Conservation (phyloP, 1,140 invertebrate species). For the Geopemphigus sp. region DNA sequence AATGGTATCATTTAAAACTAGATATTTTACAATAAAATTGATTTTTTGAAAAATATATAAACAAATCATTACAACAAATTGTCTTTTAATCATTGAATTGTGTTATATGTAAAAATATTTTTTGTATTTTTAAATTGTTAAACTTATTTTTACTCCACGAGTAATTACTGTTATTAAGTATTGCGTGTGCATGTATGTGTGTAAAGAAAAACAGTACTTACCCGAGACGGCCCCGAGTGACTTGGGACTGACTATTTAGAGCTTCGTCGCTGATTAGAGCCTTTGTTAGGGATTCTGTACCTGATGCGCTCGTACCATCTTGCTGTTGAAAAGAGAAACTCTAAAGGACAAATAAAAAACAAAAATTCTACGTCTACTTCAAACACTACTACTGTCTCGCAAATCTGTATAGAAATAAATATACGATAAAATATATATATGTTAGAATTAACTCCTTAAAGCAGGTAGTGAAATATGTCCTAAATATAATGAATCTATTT, state of each 20-base stretch:
- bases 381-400: slow-evolving; percentile 18
- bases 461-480: background rate
- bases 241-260: slow-evolving; percentile 51
- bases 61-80: too few species aligned
- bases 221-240: slow-evolving; percentile 57
- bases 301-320: slow-evolving; percentile 52
- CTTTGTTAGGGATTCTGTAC: slow-evolving; percentile 59
- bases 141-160: background rate
- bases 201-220: slow-evolving; percentile 52
- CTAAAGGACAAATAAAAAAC: slow-evolving; percentile 52
- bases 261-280: slow-evolving; percentile 59
- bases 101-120: background rate
- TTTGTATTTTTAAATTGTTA: background rate
- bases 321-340: slow-evolving; percentile 55
- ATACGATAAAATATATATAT: background rate
- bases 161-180: background rate
- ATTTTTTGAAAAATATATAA: too few species aligned
- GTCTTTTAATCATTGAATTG: too few species aligned
- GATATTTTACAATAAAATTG: too few species aligned
- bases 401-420: background rate
- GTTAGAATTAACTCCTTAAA: slow-evolving; percentile 17
- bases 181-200: too few species aligned
- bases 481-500: too few species aligned
- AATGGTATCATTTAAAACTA: too few species aligned
- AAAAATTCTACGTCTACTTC: slow-evolving; percentile 41